Base-by-base conservation (phyloP, 2,888 invertebrate species). In the Willowsia nigromaculata region DNA sequence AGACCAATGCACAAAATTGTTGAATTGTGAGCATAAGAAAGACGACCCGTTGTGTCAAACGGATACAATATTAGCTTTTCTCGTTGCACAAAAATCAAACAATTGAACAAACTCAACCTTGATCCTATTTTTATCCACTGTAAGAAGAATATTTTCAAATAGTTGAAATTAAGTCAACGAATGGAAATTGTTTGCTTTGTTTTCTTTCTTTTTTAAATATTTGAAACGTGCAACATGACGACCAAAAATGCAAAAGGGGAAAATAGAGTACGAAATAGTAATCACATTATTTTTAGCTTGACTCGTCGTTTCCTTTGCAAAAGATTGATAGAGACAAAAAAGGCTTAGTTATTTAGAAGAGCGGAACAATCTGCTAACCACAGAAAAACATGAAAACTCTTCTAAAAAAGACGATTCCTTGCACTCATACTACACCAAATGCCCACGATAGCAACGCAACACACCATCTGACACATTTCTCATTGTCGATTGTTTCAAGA, bases 361-460 rank as follows among this genome's bases (percentile, higher is more conserved):
- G 91, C 91, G 90, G 91, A 92, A 92, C 92, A 92, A 89, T 90
- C 90, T 56, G 90, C 85, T 88, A 91, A 92, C 90, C 91, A 62
- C 89, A 86, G 59, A 80, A n/a, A 15, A 80, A 40, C 40, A 80
- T 59, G 76, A 40, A 68, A 68, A 62, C 87, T 74, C 30, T 56
- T 6, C 56, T 9, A 33, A 33, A 33, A 33, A 65, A 65, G 9
- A 56, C 7, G 22, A 74, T 88, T 82, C 82, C 47, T 71, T 71
- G 13, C 65, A 33, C 43, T 40, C 3, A 2, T 50, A 53, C 76
- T 25, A 74, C 62, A 62, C 37, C 33, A 65, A 18, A 33, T 43
- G 40, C 43, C 40, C 71, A 40, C 18, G 27, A 71, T 30, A 1
- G 30, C 62, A 62, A 30, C 30, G 27, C 25, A 62, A 30, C 25